Base-by-base conservation (phyloP, 2,888 invertebrate genomes). In the Drosophila limbata region DNA sequence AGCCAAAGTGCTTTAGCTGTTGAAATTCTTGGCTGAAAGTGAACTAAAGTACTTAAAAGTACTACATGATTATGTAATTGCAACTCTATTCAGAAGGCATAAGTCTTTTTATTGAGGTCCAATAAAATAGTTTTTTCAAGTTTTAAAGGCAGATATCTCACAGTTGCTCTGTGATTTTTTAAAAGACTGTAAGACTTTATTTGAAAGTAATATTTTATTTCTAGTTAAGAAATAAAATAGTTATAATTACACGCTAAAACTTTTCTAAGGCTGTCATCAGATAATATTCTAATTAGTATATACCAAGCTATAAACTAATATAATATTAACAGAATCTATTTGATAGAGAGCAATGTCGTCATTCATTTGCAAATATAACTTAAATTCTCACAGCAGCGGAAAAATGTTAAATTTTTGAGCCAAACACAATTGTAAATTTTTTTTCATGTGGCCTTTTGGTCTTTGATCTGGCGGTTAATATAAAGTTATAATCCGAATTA, bases 401-500 rank as follows among this genome's bases (percentile, higher is more conserved):
- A 19, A 53, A 44, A 21, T 21, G 4, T 44, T 57, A 8, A 33
- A 25, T 50, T 13, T 48, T 39, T 1, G 11, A 3, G 21, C 11
- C 3, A 35, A 25, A 25, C 15, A 13, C 25, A 37, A 57, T 37
- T 44, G 33, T 33, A 21, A 33, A 25, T 56, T 64, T 56, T 64
- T 56, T 19, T 39, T 51, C 45, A 37, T 15, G 42, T 19, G 44
- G 47, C 39, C 65, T 45, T 35, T 51, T 78, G 75, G 28, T 39
- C 77, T 78, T 50, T 59, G 64, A 59, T 50, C 65, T 17, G 5
- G n/a, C 39, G 53, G 47, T 42, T 63, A 67, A 84, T 73, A 51
- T 57, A 68, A 79, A 79, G 69, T 73, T 78, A 80, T 81, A 73
- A 71, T 52, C 28, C 59, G 67, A 45, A 72, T 70, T 69, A 52